phyloP scores from a whole-genome alignment of 2,797 vertebrate genomes.

The Neomorphus geoffroyi region DNA sequence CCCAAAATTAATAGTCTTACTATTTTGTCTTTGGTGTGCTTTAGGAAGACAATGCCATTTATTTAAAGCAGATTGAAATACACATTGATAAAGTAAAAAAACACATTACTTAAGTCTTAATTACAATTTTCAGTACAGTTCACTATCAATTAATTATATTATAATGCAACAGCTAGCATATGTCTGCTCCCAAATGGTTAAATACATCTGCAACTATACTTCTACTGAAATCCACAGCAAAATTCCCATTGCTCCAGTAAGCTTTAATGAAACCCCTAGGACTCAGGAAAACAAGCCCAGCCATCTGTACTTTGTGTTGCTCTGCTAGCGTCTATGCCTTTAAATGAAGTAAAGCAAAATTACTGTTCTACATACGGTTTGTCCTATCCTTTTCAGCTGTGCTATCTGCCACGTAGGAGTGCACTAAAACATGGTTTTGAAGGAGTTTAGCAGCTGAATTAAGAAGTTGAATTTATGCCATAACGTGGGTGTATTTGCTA shows the following conservation, averaged over 20 bases:
- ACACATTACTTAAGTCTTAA: slow-evolving; percentile 43
- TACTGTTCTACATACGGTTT: not conserved
- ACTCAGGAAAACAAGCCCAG: not conserved
- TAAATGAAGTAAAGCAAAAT: not conserved
- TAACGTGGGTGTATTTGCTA: not conserved
- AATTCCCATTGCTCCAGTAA: not conserved
- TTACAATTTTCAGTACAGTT: slow-evolving; percentile 40
- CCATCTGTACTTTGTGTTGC: not conserved
- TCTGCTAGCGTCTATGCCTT: not conserved
- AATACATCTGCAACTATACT: not conserved
- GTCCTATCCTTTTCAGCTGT: not conserved
- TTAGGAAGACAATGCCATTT: slow-evolving; percentile 27
- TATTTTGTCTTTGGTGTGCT: slow-evolving; percentile 18
- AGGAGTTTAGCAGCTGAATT: not conserved
- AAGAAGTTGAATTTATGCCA: not conserved
- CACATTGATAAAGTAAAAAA: slow-evolving; percentile 33
- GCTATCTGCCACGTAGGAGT: not conserved
- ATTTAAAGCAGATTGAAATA: slow-evolving; percentile 43
- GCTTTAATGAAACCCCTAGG: not conserved
- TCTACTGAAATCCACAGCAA: not conserved
- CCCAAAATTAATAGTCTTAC: not conserved
- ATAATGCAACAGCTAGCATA: not conserved
- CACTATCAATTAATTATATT: slow-evolving; percentile 49
- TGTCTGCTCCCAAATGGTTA: not conserved
- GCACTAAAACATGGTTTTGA: not conserved